Percentiles rank a stretch among this genome's conserved stretches.
These are phyloP conservation scores for Liposcelis brunnea DNA, from an alignment of 2,888 invertebrate genomes.

Conservation along the genomic window DNA sequence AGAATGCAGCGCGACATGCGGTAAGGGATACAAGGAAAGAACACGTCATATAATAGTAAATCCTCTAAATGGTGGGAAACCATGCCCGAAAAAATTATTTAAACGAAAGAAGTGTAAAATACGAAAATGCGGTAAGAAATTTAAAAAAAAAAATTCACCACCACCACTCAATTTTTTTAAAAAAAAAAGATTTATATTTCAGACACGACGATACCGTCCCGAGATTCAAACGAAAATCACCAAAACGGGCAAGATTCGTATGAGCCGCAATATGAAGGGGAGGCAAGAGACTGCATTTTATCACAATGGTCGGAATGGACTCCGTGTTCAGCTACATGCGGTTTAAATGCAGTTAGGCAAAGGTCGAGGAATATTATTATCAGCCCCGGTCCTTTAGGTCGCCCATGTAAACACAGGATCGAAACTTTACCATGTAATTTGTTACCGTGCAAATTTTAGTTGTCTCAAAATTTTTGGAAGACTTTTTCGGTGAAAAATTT, in stretches of 20 bases:
- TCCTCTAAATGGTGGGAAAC: constrained; percentile 32
- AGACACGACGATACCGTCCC: too few species aligned
- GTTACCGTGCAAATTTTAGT: constrained; percentile 18
- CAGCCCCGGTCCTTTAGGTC: constrained; percentile 24
- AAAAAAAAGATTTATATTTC: too few species aligned
- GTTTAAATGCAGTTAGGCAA: constrained; percentile 34
- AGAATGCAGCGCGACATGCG: constrained; percentile 61
- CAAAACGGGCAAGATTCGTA: too few species aligned
- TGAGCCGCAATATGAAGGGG: not conserved
- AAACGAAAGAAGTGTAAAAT: constrained; percentile 23
- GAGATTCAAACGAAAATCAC: too few species aligned
- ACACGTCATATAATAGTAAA: constrained; percentile 29
- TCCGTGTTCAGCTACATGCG: constrained; percentile 62
- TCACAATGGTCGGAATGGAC: constrained; percentile 67
- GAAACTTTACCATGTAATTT: constrained; percentile 26
- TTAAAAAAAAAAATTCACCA: too few species aligned
- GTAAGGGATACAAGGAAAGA: constrained; percentile 48
- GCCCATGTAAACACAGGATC: constrained; percentile 26
- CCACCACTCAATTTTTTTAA: too few species aligned
- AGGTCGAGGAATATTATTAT: constrained; percentile 31
- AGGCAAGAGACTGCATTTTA: constrained; percentile 38
- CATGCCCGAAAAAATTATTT: constrained; percentile 32
- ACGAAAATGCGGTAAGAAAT: too few species aligned
- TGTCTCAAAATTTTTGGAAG: too few species aligned
- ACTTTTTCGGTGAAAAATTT: too few species aligned